Base-by-base conservation (phyloP, 92 coral and sea anemone genomes). In the Plumapathes pennacea region DNA sequence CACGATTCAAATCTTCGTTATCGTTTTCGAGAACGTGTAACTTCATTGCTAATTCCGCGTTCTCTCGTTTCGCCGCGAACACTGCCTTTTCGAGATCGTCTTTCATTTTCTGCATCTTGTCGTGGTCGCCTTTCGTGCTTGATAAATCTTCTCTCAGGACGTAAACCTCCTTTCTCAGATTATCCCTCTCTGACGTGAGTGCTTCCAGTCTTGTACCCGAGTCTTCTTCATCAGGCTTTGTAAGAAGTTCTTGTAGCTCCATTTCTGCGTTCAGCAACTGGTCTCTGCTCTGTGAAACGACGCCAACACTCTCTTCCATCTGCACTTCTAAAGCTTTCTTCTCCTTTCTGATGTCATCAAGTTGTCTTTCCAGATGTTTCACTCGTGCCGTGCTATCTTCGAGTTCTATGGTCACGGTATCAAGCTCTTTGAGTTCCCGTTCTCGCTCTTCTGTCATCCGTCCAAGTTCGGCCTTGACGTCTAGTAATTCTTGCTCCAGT, bases 1-100 rank as follows among this genome's bases (percentile, higher is more conserved):
- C 99, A 46, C 91, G 83, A 77, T 94, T 94, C 40, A 94, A 78
- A 29, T 78, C 91, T 50, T 89, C 96, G 71, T 85, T 94, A 55
- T 94, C 97, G 57, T 88, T 86, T 34, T 77, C 90, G 24, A 90
- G 78, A 44, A 90, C 79, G 40, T 77, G 84, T 0, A 84, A 69
- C 51, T 83, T 77, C 54, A 86, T 69, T 28, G 77, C 83, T 25
- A 72, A 82, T 36, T 94, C 99, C 18, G 92, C 62, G 8, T 77
- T 73, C 28, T 89, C 82, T 69, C 77, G 79, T 53, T 83, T 74
- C 25, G 89, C 53, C 21, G 80, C 29, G 58, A 69, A 70, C 30
- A 69, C 77, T 32, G 88, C 96, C 21, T 90, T 89, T 65, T 89
- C 96, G 5, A 94, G 40, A 24, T 84, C 90, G 18, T 89, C 99